Base-by-base conservation (phyloP, 2,888 invertebrate species). In the Oscheius myriophilus region DNA sequence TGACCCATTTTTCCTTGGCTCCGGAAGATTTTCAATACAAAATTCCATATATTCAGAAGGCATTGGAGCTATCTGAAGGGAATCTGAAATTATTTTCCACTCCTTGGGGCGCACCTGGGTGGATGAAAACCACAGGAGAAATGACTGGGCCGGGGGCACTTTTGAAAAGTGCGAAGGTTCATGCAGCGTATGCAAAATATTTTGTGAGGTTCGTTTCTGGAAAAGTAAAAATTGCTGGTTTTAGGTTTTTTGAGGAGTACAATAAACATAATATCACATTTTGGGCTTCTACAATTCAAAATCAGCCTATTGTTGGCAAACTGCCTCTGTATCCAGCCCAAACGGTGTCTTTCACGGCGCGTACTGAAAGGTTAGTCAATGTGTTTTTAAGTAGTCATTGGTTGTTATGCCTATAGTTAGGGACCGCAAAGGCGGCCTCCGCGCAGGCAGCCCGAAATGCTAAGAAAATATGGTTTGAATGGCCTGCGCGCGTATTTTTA, bases 241-340 rank as follows among this genome's bases (percentile, higher is more conserved):
- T 49, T 80, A 92, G 91, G 86, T 94, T 93, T 88, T 87, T 95
- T 45, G 91, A 93, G 75, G 90, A 90, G 63, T 94, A 95, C 87
- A 88, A 90, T 67, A 89, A 90, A 41, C 87, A 91, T 16, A 91
- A 91, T 16, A 80, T 89, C 21, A 67, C 76, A 3, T 84, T 89
- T 41, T 95, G 95, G 94, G 93, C 91, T 0, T 88, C 95, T 42
- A 92, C 94, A 0, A 92, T 93, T 0, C 93, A 82, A 68, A 83
- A 83, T 58, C 95, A 96, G 86, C 95, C 95, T 0, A 83, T 87
- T 91, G 51, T 87, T 68, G 89, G 89, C 0, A 77, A 83, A n/a
- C 72, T 86, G 12, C 75, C 79, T 2, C 73, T 80, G 69, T 89
- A 87, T 75, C 86, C 87, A 1, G 92, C 93, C 85, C 93, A 93